A percentile compares a stretch with the other conserved stretches of the same genome.
Conservation (phyloP, 2,888 invertebrate species). For the Coenonympha arcania region DNA sequence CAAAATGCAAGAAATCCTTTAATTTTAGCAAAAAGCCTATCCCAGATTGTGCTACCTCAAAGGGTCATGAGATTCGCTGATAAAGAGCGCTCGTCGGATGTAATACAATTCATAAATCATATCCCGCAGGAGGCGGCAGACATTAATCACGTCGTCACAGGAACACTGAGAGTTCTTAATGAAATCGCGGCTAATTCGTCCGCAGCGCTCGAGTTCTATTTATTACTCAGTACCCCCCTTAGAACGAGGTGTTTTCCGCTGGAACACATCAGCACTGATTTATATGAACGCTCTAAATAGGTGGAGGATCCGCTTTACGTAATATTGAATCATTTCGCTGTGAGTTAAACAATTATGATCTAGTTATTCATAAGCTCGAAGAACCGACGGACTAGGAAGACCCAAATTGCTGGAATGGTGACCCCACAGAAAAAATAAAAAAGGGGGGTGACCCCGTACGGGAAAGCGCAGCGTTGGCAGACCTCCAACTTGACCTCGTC, state of each 20-base stretch:
- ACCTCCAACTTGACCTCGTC: no score
- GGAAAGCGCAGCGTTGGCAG: no score
- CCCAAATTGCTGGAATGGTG: no score
- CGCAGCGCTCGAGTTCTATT: slow-evolving; percentile 39
- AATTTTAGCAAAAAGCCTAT: not conserved
- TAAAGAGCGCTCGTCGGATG: slow-evolving; percentile 10
- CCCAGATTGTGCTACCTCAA: not conserved
- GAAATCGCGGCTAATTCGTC: slow-evolving; percentile 50
- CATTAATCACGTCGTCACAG: slow-evolving; percentile 44
- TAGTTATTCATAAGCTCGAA: no score
- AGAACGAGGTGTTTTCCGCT: slow-evolving; percentile 42
- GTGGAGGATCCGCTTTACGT: no score
- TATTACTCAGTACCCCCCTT: slow-evolving; percentile 37
- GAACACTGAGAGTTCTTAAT: slow-evolving; percentile 42
- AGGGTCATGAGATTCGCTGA: not conserved
- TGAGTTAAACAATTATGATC: no score
- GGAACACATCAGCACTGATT: slow-evolving; percentile 46
- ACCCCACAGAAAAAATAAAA: no score
- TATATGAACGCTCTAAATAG: slow-evolving; percentile 52
- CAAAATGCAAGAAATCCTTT: no score
- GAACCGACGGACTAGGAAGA: no score
- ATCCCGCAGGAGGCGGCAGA: slow-evolving; percentile 15
- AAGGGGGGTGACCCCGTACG: no score
- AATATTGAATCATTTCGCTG: no score
- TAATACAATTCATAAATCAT: slow-evolving; percentile 20